Evolutionary conservation across 2,797 vertebrate species (phyloP).

Genomic region (Capromys pilorides): DNA sequence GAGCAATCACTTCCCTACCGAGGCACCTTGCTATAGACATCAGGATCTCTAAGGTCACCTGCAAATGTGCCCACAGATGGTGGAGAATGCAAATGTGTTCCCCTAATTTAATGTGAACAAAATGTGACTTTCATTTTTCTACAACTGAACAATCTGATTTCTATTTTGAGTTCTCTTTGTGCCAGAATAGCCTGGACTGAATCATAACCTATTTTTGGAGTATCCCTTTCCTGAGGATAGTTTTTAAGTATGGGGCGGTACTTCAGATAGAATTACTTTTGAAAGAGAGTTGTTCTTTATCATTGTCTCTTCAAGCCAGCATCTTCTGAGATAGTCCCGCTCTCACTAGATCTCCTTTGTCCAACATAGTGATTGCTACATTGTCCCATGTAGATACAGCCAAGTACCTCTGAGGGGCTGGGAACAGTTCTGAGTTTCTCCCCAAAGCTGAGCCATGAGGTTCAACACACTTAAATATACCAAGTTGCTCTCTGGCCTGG

Average conservation of each 20-base stretch:
- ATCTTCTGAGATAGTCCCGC: background rate
- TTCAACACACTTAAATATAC: background rate
- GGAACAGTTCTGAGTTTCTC: background rate
- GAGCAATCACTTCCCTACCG: background rate
- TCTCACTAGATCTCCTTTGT: too few relatives aligned
- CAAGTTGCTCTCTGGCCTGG: background rate
- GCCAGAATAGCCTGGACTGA: background rate
- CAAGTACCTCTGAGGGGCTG: background rate
- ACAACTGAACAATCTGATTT: conserved; percentile 21
- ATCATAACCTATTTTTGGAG: background rate
- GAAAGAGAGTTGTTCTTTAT: background rate
- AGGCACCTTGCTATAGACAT: background rate
- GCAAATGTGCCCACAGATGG: background rate
- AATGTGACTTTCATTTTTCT: conserved; percentile 8
- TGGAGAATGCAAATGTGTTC: background rate
- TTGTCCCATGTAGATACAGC: background rate
- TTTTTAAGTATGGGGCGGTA: background rate
- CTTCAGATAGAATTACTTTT: background rate
- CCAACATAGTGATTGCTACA: background rate
- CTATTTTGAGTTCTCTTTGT: conserved; percentile 13
- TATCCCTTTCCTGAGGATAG: background rate
- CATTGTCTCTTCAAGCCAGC: background rate
- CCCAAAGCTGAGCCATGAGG: background rate
- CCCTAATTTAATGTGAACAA: background rate
- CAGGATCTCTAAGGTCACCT: background rate